Base-by-base conservation (phyloP, 2,797 vertebrate species). In the Rhinoraja longicauda region DNA sequence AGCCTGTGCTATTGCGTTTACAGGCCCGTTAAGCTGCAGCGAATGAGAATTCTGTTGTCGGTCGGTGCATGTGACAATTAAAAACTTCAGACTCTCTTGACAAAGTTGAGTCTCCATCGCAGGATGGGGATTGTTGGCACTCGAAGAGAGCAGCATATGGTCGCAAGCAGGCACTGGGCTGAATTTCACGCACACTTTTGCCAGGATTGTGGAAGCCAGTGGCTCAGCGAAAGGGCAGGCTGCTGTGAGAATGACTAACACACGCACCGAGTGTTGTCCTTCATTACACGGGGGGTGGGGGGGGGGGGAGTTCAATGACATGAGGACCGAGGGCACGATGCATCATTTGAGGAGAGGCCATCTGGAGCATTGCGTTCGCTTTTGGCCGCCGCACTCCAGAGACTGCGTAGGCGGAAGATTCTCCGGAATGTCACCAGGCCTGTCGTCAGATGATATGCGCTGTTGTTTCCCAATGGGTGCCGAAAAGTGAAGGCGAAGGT, bases 211-310 rank as follows among this genome's bases (percentile, higher is more conserved):
- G 62, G 62, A 67, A 26, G 59, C n/a, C n/a, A 67, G n/a, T 0
- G 24, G 62, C 84, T 67, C n/a, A 88, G 84, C 67, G 84, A 67
- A 88, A 88, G 84, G 84, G 62, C 84, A 88, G 59, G 62, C 39
- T 88, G 84, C 62, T 67, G 84, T 88, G 84, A 88, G 84, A 64
- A 36, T 88, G 84, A 88, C 84, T 36, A 32, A 88, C 17, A 84
- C 57, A 67, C 36, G 62, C 0, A 67, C 84, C 36, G 62, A 88
- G 64, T 88, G 84, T 88, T 88, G 84, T 62, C 84, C 84, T 67
- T 64, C 32, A 88, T 67, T 62, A 3, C 84, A 67, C 9, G 84
- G 29, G 84, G 10, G 0, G 29, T 84, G 81, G n/a, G n/a, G n/a
- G n/a, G n/a, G n/a, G n/a, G n/a, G 45, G 45, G 1, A 45, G 45